Evolutionary conservation across 2,888 invertebrate species (phyloP).

Genomic region (Notodonta ziczac): DNA sequence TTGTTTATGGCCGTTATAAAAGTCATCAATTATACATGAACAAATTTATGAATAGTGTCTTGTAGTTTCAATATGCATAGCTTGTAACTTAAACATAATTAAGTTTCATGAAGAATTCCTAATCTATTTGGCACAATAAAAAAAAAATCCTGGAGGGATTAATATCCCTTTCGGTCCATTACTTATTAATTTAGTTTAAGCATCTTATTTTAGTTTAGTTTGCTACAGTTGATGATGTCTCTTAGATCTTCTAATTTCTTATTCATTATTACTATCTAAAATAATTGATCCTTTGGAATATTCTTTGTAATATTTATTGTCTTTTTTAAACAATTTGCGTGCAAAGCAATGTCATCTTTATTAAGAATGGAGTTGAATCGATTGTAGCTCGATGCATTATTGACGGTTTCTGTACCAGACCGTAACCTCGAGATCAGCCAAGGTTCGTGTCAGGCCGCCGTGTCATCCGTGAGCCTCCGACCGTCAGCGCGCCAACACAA

Average conservation of each 20-base stretch:
- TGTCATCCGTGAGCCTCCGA: constrained; percentile 19
- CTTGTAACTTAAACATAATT: not conserved
- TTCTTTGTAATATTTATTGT: no score
- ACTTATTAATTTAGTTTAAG: no score
- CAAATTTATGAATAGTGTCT: constrained; percentile 51
- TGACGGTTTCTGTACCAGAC: constrained; percentile 6
- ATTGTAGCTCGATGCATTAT: not conserved
- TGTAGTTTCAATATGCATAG: constrained; percentile 4
- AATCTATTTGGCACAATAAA: no score
- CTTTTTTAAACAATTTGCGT: no score
- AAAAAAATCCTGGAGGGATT: no score
- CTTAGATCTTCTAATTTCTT: no score
- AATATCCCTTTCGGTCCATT: no score
- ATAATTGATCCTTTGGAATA: no score
- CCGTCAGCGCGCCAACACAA: constrained; percentile 5
- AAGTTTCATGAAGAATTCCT: not conserved
- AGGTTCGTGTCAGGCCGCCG: constrained; percentile 2
- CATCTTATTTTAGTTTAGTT: no score
- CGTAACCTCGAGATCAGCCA: constrained; percentile 8
- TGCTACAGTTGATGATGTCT: no score
- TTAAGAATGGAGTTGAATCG: not conserved
- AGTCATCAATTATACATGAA: constrained; percentile 56
- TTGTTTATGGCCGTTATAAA: constrained; percentile 60
- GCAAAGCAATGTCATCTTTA: no score
- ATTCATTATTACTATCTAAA: no score